Base-by-base conservation (phyloP, 2,888 invertebrate genomes). In the Phortica magna region DNA sequence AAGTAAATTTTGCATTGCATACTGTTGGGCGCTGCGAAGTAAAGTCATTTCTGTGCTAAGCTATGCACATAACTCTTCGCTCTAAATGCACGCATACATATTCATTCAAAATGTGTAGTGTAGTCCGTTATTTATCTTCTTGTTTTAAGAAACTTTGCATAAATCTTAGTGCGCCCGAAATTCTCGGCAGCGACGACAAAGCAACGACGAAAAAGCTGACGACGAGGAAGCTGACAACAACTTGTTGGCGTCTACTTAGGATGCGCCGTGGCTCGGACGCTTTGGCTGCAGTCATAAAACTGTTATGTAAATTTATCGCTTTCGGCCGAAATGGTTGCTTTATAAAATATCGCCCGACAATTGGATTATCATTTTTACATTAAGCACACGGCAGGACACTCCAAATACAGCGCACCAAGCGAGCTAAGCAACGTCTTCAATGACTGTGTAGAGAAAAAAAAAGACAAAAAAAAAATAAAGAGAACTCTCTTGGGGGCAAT, bases 351-450 rank as follows among this genome's bases (percentile, higher is more conserved):
- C 90, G 89, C 88, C 83, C 87, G 91, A 90, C 91, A 91, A 85
- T 87, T 88, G 91, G 91, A 91, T 91, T 91, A 91, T 90, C 90
- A 91, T 91, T 91, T 91, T 91, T 91, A 90, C 88, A 90, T 90
- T 88, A 83, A 82, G 78, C 77, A 81, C 83, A 77, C 80, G 77
- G 80, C 79, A 80, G 80, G 81, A 79, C 76, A 73, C 57, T 70
- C 64, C 19, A 17, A 14, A 48, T 48, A 14, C 57, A 61, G 64
- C 39, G 74, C 42, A 59, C 73, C 43, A 77, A 59, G 68, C 59
- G 76, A 83, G 82, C 83, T 72, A 53, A 19, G 55, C 67, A 43
- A 39, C 31, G 48, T 31, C 31, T 1, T 31, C 31, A 31, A 31
- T 31, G 31, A 41, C 61, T 14, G 73, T 71, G 64, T 75, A 65